Evolutionary conservation across 2,797 vertebrate species (phyloP).

Genomic region (Geotrypetes seraphini): DNA sequence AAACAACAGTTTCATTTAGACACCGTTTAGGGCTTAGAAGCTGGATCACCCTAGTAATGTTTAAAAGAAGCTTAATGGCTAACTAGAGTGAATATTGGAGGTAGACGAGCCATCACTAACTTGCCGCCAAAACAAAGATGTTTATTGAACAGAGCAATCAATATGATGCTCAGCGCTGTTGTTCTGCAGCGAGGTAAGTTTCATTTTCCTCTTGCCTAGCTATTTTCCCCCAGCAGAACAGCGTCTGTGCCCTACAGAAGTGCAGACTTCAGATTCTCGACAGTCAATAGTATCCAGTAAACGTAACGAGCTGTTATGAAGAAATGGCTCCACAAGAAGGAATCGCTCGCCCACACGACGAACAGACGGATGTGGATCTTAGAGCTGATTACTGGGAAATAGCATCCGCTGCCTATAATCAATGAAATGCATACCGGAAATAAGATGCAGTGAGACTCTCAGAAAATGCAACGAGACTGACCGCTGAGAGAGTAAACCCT

Average conservation of each 20-base stretch:
- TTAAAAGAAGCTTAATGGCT: slow-evolving; percentile 1
- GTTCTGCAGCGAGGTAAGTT: background rate
- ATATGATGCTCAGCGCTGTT: background rate
- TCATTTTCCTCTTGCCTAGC: background rate
- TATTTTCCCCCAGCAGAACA: slow-evolving; percentile 14
- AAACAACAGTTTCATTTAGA: slow-evolving; percentile 19
- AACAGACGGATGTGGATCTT: too few species aligned
- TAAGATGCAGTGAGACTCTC: too few species aligned
- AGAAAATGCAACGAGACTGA: too few species aligned
- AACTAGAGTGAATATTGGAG: background rate
- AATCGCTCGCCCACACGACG: slow-evolving; percentile 29
- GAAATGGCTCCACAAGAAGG: slow-evolving; percentile 30
- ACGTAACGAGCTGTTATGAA: slow-evolving; percentile 24
- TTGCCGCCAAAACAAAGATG: background rate
- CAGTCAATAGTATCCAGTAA: slow-evolving; percentile 18
- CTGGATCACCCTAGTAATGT: slow-evolving; percentile 1
- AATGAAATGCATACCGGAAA: too few species aligned
- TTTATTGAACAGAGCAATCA: background rate
- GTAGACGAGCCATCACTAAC: background rate
- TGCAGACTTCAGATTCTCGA: slow-evolving; percentile 1
- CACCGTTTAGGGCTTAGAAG: slow-evolving; percentile 10
- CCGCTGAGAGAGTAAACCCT: too few species aligned
- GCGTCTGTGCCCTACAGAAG: slow-evolving; percentile 17
- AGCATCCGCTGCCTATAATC: too few species aligned
- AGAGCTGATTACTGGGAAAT: too few species aligned